phyloP scores from a whole-genome alignment of 2,797 vertebrate genomes.

The Synaphobranchus kaupii region DNA sequence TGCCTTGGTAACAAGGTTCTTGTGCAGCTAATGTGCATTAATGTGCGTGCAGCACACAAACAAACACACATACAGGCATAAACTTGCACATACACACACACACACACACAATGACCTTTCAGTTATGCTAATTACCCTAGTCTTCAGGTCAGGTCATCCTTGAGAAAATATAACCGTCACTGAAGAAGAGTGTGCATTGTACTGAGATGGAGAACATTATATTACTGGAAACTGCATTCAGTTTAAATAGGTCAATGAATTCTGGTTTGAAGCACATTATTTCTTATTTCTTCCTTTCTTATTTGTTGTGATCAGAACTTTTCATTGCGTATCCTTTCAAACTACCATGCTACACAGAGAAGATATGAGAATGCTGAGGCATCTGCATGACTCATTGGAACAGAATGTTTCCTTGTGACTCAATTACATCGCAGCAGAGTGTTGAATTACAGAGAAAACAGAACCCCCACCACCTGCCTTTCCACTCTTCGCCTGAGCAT shows the following conservation, averaged over 20 bases:
- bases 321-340: neutral
- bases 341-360: neutral
- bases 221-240: neutral
- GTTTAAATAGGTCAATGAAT: neutral
- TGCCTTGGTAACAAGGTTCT: too few species aligned
- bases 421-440: conserved; percentile 5
- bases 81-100: too few species aligned
- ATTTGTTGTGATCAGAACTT: neutral
- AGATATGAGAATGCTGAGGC: neutral
- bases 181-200: neutral
- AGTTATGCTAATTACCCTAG: neutral
- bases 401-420: neutral
- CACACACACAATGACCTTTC: too few species aligned
- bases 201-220: neutral
- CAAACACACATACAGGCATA: too few species aligned
- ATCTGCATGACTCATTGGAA: neutral
- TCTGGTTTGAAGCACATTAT: neutral
- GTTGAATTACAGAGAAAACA: neutral
- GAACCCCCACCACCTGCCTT: neutral
- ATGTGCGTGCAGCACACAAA: too few species aligned
- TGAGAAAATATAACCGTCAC: too few species aligned
- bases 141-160: neutral
- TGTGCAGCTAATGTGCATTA: too few species aligned
- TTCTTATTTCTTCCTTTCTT: neutral
- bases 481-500: neutral